Evolutionary conservation across 2,888 invertebrate species (phyloP), one percentile per base, ranked within the genome.

Genomic region (Pheosia tremula): DNA sequence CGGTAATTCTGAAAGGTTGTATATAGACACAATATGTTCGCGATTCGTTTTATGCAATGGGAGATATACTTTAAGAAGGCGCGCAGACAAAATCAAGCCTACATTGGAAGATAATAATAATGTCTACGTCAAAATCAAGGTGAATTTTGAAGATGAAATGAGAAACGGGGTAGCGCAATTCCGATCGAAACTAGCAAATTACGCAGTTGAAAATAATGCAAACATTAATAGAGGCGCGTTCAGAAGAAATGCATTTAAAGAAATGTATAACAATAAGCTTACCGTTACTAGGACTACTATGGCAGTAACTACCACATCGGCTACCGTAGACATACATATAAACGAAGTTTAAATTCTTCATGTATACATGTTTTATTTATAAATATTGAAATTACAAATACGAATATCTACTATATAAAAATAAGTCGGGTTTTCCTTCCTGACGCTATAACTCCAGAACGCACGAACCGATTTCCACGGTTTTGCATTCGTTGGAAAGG

Each of bases 1-100:
- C 50, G 79, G 74, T 0, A 86, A 86, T 65, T 61, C 87, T 36
- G 75, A 78, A 68, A 69, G 64, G 3, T 77, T 80, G 7, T 70
- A 77, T 3, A 60, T 64, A 11, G 66, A 71, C 0, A 79, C 67
- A 60, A 71, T 88, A n/a, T 92, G 91, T 67, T 53, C 64, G 0
- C 63, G 69, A 36, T 91, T 92, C 59, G 63, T 74, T 3, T 60
- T 74, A 0, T 91, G 91, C 58, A 89, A 90, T 43, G 77, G 83
- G 5, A 73, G 63, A 56, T 78, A 65, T 56, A 57, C 57, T 11
- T 72, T 74, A 45, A 65, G 73, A 10, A 53, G 50, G 0, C 50
- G 53, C 11, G 5, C 24, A 24, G 7, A 47, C 37, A 10, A 57
- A 55, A 49, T 7, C 4, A 9, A 59, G 56, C 5, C 49, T 4